These are phyloP conservation scores for Candoia aspera DNA, from an alignment of 2,113 vertebrate species.

Conservation along the genomic window DNA sequence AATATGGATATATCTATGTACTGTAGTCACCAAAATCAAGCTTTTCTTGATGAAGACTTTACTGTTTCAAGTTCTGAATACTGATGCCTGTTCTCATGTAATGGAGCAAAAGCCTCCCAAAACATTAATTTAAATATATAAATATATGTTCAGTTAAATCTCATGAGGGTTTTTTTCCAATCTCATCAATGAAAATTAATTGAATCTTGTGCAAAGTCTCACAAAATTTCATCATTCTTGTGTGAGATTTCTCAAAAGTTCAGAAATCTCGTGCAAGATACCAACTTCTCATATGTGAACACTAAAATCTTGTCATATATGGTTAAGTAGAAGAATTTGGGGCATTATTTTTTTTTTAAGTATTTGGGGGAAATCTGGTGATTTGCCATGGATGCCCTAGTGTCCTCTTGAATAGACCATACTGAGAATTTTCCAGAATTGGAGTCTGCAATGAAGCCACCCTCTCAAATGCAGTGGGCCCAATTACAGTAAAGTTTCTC, in stretches of 20 bases:
- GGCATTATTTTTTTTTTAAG: neutral
- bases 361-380: neutral
- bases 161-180: neutral
- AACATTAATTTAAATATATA: neutral
- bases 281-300: neutral
- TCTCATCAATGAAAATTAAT: neutral
- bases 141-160: neutral
- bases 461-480: neutral
- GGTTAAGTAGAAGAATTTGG: neutral
- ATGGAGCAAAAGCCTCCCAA: neutral
- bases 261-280: neutral
- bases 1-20: no score
- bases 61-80: neutral
- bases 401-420: neutral
- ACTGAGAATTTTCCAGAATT: neutral
- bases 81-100: neutral
- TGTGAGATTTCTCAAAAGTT: neutral
- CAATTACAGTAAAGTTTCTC: neutral
- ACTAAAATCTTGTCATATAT: neutral
- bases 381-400: neutral
- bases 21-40: neutral
- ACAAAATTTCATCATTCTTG: neutral
- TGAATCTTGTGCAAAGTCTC: neutral
- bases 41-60: neutral
- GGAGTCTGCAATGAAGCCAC: neutral